Percentiles rank a stretch among this genome's conserved stretches.
These are phyloP conservation scores for Marronus borbonicus DNA, from an alignment of 2,888 invertebrate genomes.

Conservation along the genomic window DNA sequence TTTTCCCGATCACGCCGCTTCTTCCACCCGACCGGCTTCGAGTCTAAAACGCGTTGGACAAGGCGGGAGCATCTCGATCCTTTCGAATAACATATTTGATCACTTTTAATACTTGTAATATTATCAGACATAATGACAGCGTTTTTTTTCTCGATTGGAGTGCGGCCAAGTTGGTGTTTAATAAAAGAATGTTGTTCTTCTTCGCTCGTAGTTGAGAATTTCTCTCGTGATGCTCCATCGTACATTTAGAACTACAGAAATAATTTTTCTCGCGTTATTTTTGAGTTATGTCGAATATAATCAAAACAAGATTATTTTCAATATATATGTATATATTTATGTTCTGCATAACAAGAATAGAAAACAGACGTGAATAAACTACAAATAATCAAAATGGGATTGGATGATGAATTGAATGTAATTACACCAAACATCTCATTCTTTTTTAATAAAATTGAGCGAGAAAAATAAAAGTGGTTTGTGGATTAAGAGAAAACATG, in stretches of 20 bases:
- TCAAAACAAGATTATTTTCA: neutral
- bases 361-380: no score
- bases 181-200: constrained; percentile 37
- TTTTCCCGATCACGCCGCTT: constrained; percentile 3
- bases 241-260: constrained; percentile 10
- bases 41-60: neutral
- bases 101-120: constrained; percentile 43
- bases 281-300: constrained; percentile 4
- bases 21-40: neutral
- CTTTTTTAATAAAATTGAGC: no score
- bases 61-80: constrained; percentile 11
- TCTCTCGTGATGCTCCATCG: neutral
- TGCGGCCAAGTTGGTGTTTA: constrained; percentile 41
- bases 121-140: constrained; percentile 48
- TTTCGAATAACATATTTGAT: constrained; percentile 40
- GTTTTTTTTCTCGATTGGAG: constrained; percentile 37
- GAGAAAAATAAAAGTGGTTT: no score
- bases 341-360: neutral
- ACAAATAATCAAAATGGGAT: neutral
- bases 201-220: constrained; percentile 3
- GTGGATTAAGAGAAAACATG: no score
- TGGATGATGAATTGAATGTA: no score
- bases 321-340: neutral
- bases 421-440: no score
- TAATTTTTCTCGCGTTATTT: constrained; percentile 31